phyloP scores from a whole-genome alignment of 2,113 vertebrate species.

The Alouatta palliata region DNA sequence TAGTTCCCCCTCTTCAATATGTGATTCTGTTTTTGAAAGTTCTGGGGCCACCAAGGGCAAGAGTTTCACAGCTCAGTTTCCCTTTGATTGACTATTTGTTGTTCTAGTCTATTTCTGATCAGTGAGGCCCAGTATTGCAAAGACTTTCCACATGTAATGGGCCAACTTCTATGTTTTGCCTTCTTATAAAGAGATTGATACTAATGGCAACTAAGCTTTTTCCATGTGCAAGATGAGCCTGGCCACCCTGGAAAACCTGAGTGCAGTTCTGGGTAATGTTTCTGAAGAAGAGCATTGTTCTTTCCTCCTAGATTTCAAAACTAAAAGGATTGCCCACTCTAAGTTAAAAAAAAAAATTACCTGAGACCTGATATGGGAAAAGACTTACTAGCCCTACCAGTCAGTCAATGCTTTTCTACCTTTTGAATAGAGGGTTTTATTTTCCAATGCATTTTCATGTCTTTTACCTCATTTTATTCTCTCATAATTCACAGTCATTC shows the following conservation, averaged over 20 bases:
- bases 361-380: not conserved
- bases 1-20: not conserved
- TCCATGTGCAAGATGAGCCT: not conserved
- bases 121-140: not conserved
- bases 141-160: not conserved
- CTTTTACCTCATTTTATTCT: not conserved
- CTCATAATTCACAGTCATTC: not conserved
- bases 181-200: not conserved
- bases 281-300: not conserved
- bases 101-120: not conserved
- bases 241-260: not conserved
- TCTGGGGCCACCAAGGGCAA: not conserved
- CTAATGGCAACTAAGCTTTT: not conserved
- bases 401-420: not conserved
- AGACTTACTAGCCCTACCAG: not conserved
- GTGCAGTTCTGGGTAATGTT: not conserved
- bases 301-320: constrained; percentile 6
- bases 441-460: not conserved
- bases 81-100: not conserved
- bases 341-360: not conserved
- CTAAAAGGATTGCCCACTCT: not conserved
- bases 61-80: not conserved
- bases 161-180: not conserved
- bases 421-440: not conserved
- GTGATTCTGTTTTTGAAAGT: not conserved